Base-by-base conservation (phyloP, 2,888 invertebrate species). In the Drosophila mercatorum region DNA sequence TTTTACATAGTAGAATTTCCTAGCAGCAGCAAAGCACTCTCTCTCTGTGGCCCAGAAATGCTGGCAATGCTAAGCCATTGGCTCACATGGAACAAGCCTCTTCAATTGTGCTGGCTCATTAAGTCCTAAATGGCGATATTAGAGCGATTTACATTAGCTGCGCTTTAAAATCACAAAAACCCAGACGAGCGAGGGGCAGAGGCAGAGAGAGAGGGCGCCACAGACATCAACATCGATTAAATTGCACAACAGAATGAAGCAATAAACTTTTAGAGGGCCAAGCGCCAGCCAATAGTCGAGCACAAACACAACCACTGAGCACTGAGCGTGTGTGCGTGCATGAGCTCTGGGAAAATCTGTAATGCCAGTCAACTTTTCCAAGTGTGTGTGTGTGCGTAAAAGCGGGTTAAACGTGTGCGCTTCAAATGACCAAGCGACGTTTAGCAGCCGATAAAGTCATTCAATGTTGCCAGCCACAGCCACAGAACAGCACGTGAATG, bases 371-470 rank as follows among this genome's bases (percentile, higher is more conserved):
- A 80, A 76, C 68, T 67, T 67, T 28, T 26, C n/a, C 43, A 11
- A 62, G 58, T 11, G 22, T 53, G 38, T 14, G 53, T 76, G 75
- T 74, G 73, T 83, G 83, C 77, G 80, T 77, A 70, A 87, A 81
- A 89, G 73, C 87, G 89, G 86, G 86, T 86, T 86, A 86, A 86
- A 89, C 87, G 86, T 86, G 89, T 80, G 88, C 81, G 82, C 85
- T 80, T 86, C 85, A 82, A 89, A 86, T 87, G 89, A 78, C 89
- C 86, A 77, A 84, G 80, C 89, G 86, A 86, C 86, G 87, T 86
- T 86, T 86, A 89, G 89, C 89, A 86, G 86, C 81, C 86, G 86
- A 86, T 86, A 86, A 86, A 86, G 86, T 86, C 89, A 86, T 89
- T 86, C 84, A 87, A 76, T 82, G 79, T 75, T 75, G 71, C 77